phyloP scores from a whole-genome alignment of 1,140 invertebrate genomes.

The Oryzaephilus surinamensis region DNA sequence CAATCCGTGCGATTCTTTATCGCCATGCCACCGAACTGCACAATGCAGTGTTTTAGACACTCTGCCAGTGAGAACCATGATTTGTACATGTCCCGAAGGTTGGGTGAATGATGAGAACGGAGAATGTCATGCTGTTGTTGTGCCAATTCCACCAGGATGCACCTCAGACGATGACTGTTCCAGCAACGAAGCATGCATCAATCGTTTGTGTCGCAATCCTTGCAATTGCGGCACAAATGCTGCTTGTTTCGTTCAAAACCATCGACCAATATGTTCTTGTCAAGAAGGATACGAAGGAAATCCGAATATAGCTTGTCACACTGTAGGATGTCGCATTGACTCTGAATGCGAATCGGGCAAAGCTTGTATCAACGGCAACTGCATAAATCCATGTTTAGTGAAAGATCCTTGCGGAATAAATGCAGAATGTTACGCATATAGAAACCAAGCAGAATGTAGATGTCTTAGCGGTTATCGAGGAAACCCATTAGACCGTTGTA shows the following conservation, averaged over 20 bases:
- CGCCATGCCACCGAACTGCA: conserved; percentile 58
- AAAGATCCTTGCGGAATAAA: conserved; percentile 72
- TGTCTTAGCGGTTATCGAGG: conserved; percentile 72
- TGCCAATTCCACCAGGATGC: conserved; percentile 61
- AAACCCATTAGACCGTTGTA: conserved; percentile 65
- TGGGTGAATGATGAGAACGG: conserved; percentile 68
- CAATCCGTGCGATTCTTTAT: conserved; percentile 64
- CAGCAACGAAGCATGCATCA: conserved; percentile 68
- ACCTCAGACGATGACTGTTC: conserved; percentile 66
- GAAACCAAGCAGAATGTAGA: conserved; percentile 65
- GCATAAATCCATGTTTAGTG: conserved; percentile 70
- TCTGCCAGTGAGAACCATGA: conserved; percentile 70
- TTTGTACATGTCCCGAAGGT: conserved; percentile 72
- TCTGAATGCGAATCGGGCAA: conserved; percentile 69
- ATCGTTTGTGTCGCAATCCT: conserved; percentile 73
- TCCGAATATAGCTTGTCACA: conserved; percentile 65
- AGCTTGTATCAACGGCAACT: conserved; percentile 74
- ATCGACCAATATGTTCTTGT: conserved; percentile 78
- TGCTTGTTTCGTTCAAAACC: conserved; percentile 69
- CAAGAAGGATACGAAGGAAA: conserved; percentile 73
- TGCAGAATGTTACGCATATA: conserved; percentile 68
- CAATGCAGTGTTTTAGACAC: conserved; percentile 70
- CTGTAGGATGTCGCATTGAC: conserved; percentile 66
- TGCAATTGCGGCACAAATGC: conserved; percentile 81
- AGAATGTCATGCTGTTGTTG: conserved; percentile 58